Base-by-base conservation (phyloP, 1,140 invertebrate genomes). In the Pseudomyrmex concolor region DNA sequence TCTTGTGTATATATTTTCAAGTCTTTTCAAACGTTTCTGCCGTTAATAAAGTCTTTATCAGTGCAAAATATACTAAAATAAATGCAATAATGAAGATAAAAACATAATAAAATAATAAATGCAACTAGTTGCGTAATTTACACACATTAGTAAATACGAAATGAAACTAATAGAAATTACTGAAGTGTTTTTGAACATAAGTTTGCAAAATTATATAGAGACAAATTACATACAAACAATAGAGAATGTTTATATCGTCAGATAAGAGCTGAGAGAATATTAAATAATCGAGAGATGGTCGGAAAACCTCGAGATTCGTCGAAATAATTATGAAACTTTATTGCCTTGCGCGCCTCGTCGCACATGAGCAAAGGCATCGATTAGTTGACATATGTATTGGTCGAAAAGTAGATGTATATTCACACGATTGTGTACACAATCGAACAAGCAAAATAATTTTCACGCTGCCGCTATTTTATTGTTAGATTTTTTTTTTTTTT, bases 291-390 rank as follows among this genome's bases (percentile, higher is more conserved):
- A 67, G 74, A 22, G 9, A 57, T 13, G 22, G 19, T 50, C 10
- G 54, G 71, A 71, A 80, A 80, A 60, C 13, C 34, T 13, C 12
- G 54, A 78, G 54, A 78, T 15, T 80, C 66, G 43, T 78, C 19
- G 45, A 80, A 80, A 80, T 80, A 59, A 80, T 70, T 54, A 80
- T 80, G 70, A 45, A 80, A n/a, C 64, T 64, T 70, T 78, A 78
- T 78, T 78, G 19, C 64, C 54, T 70, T 70, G 64, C 76, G 43
- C 66, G 66, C 55, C 8, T 80, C 66, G 55, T 70, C 76, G 22
- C 66, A 71, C 76, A 60, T n/a, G 66, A 80, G 54, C 54, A 12
- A n/a, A 71, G 64, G 54, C 76, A 80, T 80, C 76, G 76, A 80
- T 80, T 80, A 71, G 54, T 80, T 70, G 51, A 80, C 43, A 70